Conservation (phyloP, 2,113 vertebrate species). For the Chloropsis hardwickii region DNA sequence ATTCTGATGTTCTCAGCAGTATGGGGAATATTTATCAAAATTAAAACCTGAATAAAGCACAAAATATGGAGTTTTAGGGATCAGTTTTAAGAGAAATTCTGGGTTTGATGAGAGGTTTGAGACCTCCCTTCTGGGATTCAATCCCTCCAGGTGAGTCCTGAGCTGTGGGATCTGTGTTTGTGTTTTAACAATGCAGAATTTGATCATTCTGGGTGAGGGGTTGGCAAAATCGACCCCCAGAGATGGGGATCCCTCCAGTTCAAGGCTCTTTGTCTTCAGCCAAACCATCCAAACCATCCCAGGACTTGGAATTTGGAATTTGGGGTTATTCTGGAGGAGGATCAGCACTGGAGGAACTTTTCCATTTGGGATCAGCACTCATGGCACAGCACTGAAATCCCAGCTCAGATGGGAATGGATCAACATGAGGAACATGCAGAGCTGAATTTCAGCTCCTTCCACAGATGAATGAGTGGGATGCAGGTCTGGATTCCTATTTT, state of each 20-base stretch:
- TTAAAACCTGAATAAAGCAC: neutral
- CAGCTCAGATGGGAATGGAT: neutral
- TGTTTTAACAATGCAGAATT: neutral
- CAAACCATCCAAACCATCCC: neutral
- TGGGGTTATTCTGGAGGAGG: neutral
- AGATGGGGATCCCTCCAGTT: neutral
- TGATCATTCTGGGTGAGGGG: neutral
- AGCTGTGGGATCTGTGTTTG: neutral
- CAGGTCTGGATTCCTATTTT: neutral
- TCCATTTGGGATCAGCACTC: neutral
- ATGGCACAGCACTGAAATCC: neutral
- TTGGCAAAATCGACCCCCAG: neutral
- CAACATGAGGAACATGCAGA: neutral
- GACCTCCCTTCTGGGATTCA: neutral
- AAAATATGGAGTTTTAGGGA: neutral
- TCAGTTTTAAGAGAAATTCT: neutral
- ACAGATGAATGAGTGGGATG: neutral
- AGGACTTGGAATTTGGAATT: neutral
- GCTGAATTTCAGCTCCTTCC: neutral
- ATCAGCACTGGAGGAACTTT: neutral
- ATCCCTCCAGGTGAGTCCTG: neutral
- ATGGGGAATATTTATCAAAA: neutral
- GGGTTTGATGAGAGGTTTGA: neutral
- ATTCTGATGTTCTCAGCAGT: neutral
- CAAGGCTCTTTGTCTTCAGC: neutral